phyloP scores from a whole-genome alignment of 2,888 invertebrate species.

The Anticlea derivata region DNA sequence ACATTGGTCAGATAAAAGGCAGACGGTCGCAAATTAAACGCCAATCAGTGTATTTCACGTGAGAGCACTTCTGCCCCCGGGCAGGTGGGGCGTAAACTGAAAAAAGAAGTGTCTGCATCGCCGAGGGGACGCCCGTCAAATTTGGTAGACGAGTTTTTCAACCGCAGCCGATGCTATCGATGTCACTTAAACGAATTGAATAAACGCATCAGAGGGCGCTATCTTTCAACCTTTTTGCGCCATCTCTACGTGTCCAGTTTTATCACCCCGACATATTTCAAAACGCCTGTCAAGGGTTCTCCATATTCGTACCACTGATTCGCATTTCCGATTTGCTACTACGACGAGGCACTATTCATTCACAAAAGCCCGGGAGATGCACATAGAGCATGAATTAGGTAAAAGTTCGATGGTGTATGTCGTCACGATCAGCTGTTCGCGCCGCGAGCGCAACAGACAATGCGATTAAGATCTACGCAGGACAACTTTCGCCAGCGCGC shows the following conservation, averaged over 20 bases:
- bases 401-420: constrained; percentile 73
- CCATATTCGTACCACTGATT: constrained; percentile 35
- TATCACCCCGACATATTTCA: constrained; percentile 44
- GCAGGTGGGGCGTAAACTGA: constrained; percentile 73
- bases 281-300: constrained; percentile 41
- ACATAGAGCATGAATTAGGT: constrained; percentile 56
- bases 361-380: constrained; percentile 18
- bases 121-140: constrained; percentile 61
- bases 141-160: constrained; percentile 77
- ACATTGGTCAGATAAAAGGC: constrained; percentile 47
- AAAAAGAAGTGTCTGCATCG: constrained; percentile 64
- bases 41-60: constrained; percentile 71
- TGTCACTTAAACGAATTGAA: constrained; percentile 84
- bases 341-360: constrained; percentile 8
- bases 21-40: constrained; percentile 64
- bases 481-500: constrained; percentile 84
- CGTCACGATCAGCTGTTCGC: constrained; percentile 80
- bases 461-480: constrained; percentile 85
- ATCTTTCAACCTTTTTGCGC: constrained; percentile 48
- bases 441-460: constrained; percentile 83
- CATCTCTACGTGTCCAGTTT: constrained; percentile 41
- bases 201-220: constrained; percentile 72
- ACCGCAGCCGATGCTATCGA: constrained; percentile 77
- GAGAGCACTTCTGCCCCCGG: constrained; percentile 60
- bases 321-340: constrained; percentile 11